Evolutionary conservation across 2,797 vertebrate genomes (phyloP).

Genomic region (Eospalax fontanierii): DNA sequence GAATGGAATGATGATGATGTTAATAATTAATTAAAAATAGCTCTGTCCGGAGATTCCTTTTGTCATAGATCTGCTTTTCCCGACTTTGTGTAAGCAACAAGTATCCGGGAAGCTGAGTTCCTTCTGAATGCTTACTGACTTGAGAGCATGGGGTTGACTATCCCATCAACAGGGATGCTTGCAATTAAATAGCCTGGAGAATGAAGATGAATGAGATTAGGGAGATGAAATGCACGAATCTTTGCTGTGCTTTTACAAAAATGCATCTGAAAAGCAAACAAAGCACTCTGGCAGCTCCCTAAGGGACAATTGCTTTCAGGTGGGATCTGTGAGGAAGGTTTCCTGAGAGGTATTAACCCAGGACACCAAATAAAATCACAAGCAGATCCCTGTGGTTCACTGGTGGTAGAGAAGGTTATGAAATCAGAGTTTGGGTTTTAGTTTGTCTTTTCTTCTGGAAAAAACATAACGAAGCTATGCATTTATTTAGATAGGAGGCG

Average conservation of each 20-base stretch:
- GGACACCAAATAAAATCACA: background rate
- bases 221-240: background rate
- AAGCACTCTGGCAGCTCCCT: background rate
- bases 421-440: background rate
- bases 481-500: background rate
- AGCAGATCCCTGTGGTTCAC: background rate
- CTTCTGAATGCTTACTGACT: background rate
- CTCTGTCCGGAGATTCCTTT: constrained; percentile 51
- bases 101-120: background rate
- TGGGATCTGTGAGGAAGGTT: background rate
- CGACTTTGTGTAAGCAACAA: constrained; percentile 34
- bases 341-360: background rate
- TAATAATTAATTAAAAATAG: constrained; percentile 59
- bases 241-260: background rate
- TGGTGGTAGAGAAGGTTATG: background rate
- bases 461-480: constrained; percentile 16
- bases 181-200: background rate
- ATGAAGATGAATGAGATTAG: background rate
- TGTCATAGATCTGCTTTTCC: constrained; percentile 53
- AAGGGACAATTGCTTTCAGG: background rate
- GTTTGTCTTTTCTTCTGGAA: constrained; percentile 3
- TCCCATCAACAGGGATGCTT: constrained; percentile 34
- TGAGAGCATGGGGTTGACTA: background rate
- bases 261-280: background rate
- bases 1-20: constrained; percentile 1